Conservation (phyloP, 2,888 invertebrate genomes). For the Drosophila heteroneura region DNA sequence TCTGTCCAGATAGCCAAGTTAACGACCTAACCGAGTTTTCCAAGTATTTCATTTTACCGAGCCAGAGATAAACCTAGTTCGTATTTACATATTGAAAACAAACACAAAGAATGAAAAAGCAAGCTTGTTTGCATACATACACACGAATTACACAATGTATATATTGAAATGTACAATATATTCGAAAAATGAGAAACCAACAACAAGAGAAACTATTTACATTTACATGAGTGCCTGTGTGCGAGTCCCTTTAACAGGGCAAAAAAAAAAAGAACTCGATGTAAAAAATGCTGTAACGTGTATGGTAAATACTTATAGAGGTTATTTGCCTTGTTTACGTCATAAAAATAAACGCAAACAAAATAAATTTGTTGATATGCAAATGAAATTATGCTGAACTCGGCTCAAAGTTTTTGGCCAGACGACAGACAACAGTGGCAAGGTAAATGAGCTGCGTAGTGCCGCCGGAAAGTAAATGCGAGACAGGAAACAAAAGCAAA, state of each 20-base stretch:
- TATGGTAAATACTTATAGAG: slow-evolving; percentile 23
- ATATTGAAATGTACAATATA: slow-evolving; percentile 10
- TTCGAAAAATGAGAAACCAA: slow-evolving; percentile 2
- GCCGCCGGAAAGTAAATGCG: slow-evolving; percentile 8
- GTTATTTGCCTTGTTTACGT: slow-evolving; percentile 58
- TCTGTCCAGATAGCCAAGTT: background rate
- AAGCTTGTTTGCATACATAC: slow-evolving; percentile 48
- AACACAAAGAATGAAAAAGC: background rate
- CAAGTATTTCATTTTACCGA: slow-evolving; percentile 16
- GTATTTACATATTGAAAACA: slow-evolving; percentile 60
- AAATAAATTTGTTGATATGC: slow-evolving; percentile 81
- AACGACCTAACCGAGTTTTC: background rate
- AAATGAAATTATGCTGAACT: slow-evolving; percentile 80
- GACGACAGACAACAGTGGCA: slow-evolving; percentile 17
- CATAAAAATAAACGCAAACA: slow-evolving; percentile 70
- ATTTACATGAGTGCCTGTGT: slow-evolving; percentile 45
- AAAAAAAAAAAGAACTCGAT: slow-evolving; percentile 20
- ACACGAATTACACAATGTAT: slow-evolving; percentile 18
- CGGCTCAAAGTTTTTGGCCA: slow-evolving; percentile 45
- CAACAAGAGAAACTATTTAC: slow-evolving; percentile 31
- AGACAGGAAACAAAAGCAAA: slow-evolving; percentile 16
- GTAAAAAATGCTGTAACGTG: slow-evolving; percentile 35
- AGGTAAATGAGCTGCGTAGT: slow-evolving; percentile 28
- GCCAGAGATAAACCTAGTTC: slow-evolving; percentile 43
- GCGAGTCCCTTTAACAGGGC: slow-evolving; percentile 26